Base-by-base conservation (phyloP, 2,113 vertebrate genomes). In the Pipra filicauda region DNA sequence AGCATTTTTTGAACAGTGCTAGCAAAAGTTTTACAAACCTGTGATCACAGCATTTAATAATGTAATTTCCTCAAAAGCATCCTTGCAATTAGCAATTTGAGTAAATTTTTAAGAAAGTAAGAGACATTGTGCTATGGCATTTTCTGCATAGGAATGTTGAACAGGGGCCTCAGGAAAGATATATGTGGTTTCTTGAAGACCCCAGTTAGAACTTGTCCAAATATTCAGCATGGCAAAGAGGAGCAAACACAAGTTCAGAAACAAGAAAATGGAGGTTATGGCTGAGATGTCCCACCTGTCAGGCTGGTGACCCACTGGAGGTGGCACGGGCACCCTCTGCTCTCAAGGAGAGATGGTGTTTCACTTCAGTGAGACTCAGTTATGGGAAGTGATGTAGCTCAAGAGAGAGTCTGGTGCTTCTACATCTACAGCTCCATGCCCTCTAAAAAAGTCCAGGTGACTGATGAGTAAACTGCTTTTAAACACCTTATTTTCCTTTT, bases 261-360 rank as follows among this genome's bases (percentile, higher is more conserved):
- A 61, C 2, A 15, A 35, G 58, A 48, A 39, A 23, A 31, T 4
- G 10, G 20, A 59, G 39, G 7, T 16, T 20, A 24, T 0, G 4
- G 22, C 23, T 35, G 39, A 55, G 33, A 24, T n/a, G n/a, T 76
- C n/a, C 44, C 8, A 9, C 12, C 9, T 70, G 37, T 33, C 0
- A 0, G n/a, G 73, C 16, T 71, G 62, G 39, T 55, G 51, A 28
- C 35, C 28, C 31, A 35, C 28, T 0, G 0, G 27, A 59, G 31
- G 27, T 35, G 52, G 30, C 12, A 7, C 0, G 2, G 54, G 16
- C 55, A 20, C 20, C 62, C 57, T 65, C 23, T 48, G 39, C 16
- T 73, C 49, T 37, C 23, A 15, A 4, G 8, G 30, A 55, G 33
- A 48, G 39, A 9, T 20, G 14, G 12, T 37, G 69, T 43, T 70